Evolutionary conservation across 2,888 invertebrate genomes (phyloP).

Genomic region (Agrochola lota): DNA sequence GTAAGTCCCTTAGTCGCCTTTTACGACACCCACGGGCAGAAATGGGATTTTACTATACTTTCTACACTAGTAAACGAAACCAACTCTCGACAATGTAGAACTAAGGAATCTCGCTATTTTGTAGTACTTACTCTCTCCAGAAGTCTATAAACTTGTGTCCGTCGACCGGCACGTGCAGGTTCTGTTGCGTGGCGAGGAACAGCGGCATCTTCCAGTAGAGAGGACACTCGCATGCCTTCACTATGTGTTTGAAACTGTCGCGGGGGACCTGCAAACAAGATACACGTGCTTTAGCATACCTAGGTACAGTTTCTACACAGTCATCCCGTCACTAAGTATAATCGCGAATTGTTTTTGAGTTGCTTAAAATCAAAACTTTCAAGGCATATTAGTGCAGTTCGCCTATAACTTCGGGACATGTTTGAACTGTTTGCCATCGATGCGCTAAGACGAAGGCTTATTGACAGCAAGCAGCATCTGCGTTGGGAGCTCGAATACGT

Average conservation of each 20-base stretch:
- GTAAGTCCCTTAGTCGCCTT: too few relatives aligned
- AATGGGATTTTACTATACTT: too few relatives aligned
- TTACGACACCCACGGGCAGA: too few relatives aligned
- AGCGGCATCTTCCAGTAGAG: slow-evolving; percentile 99
- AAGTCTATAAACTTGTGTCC: slow-evolving; percentile 96
- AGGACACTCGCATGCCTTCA: slow-evolving; percentile 97
- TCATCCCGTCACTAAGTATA: neutral
- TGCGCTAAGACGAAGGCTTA: too few relatives aligned
- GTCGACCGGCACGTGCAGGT: slow-evolving; percentile 93
- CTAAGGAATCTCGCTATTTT: neutral
- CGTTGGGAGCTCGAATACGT: neutral
- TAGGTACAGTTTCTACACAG: neutral
- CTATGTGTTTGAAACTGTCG: slow-evolving; percentile 92
- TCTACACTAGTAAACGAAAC: neutral
- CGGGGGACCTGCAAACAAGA: slow-evolving; percentile 87
- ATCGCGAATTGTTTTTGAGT: neutral
- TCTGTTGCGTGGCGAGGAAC: slow-evolving; percentile 96
- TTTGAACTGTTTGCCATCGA: too few relatives aligned
- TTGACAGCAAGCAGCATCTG: too few relatives aligned
- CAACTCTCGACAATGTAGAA: neutral
- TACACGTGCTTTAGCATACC: slow-evolving; percentile 3
- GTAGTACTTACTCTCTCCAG: slow-evolving; percentile 96
- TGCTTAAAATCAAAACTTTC: neutral
- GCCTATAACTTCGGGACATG: too few relatives aligned
- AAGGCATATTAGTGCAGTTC: neutral